A percentile compares a stretch with the other conserved stretches of the same genome.
These are phyloP conservation scores for Upupa epops DNA, from an alignment of 2,113 vertebrate genomes.

Conservation along the genomic window DNA sequence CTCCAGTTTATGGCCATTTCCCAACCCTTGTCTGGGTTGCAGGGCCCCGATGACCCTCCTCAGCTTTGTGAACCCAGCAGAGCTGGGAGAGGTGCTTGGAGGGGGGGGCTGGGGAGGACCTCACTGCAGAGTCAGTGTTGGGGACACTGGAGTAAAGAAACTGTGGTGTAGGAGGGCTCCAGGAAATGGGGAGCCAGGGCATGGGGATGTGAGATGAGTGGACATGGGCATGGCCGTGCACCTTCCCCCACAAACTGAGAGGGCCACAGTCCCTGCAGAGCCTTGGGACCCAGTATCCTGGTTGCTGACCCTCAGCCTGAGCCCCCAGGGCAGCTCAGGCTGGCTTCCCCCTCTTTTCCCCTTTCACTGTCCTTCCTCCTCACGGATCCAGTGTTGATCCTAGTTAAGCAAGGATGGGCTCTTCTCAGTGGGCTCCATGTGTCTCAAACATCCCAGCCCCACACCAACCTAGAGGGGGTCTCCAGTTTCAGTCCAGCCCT, in stretches of 20 bases:
- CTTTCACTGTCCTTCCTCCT: neutral
- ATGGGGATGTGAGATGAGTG: rapidly evolving
- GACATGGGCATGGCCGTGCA: rapidly evolving
- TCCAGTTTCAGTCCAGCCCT: rapidly evolving
- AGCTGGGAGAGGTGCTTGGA: rapidly evolving
- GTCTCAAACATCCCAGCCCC: neutral
- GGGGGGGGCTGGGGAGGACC: neutral
- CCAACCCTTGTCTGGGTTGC: neutral
- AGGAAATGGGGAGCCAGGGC: neutral
- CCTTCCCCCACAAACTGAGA: neutral
- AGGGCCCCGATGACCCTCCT: rapidly evolving
- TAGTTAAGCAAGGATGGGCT: neutral
- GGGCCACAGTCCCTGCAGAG: neutral
- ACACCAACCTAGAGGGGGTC: rapidly evolving
- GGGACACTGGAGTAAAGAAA: neutral
- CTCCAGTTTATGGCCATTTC: neutral
- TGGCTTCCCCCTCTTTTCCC: neutral
- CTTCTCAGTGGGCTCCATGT: neutral
- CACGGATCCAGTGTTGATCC: neutral
- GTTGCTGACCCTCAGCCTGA: neutral
- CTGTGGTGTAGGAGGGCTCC: rapidly evolving
- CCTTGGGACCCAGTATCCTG: rapidly evolving
- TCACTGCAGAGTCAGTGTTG: rapidly evolving
- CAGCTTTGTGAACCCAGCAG: rapidly evolving
- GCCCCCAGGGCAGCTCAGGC: neutral